Conservation (phyloP, 2,797 vertebrate species). For the Chromobotia macracanthus region DNA sequence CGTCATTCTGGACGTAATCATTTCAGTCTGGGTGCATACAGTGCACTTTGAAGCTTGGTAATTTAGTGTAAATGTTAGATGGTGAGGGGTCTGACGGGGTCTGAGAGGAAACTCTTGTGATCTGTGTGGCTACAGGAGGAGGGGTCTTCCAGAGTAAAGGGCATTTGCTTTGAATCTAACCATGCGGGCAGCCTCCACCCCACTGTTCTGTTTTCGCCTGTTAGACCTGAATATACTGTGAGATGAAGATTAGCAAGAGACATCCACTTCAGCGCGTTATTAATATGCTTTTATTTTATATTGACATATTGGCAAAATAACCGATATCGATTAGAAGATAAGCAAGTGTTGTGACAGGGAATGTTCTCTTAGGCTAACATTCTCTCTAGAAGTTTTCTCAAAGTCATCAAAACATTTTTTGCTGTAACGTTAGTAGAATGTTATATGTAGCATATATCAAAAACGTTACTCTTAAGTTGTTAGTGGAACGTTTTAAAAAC, state of each 20-base stretch:
- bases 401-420: no score
- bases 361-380: no score
- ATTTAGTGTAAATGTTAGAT: constrained; percentile 75
- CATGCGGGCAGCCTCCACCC: constrained; percentile 27
- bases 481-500: no score
- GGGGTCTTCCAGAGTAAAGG: constrained; percentile 68
- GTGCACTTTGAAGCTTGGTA: constrained; percentile 64
- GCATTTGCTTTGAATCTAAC: constrained; percentile 69
- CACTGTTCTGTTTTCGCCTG: constrained; percentile 45
- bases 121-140: constrained; percentile 58
- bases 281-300: background rate
- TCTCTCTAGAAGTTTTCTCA: no score
- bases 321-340: background rate
- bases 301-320: background rate
- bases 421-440: no score
- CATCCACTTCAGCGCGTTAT: background rate
- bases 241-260: constrained; percentile 21
- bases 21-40: constrained; percentile 33
- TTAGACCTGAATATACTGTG: constrained; percentile 22
- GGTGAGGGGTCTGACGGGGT: constrained; percentile 55
- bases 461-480: no score
- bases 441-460: no score
- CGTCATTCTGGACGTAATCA: constrained; percentile 40
- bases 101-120: constrained; percentile 51
- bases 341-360: no score